Evolutionary conservation across 2,888 invertebrate genomes (phyloP), one percentile per base, ranked within the genome.

Genomic region (Chaetogeoica ovagalla): DNA sequence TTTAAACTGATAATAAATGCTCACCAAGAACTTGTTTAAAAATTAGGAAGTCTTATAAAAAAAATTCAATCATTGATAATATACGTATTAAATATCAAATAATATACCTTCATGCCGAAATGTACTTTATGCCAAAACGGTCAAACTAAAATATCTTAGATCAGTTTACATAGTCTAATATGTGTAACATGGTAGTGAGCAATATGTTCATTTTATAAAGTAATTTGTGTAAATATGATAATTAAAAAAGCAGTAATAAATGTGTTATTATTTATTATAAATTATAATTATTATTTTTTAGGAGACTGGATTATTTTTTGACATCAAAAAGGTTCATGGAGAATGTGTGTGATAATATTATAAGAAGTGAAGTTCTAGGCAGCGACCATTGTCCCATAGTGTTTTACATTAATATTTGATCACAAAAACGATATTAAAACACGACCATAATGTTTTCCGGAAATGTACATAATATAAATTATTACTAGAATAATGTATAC

Each of bases 321-420:
- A 88, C 96, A 13, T 97, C 98, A 0, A 89, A 96, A 84, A 89
- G 93, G 76, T 88, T 98, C 39, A 86, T 91, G 83, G 88, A 91
- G 1, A 90, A 92, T 57, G 87, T 98, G 62, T 95, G 95, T 85
- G 97, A 98, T 86, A 93, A 90, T 85, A 88, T 92, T 37, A 96
- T 98, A 83, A 90, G 95, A 70, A 90, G 89, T 79, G 88, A 92
- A 83, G 93, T 97, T 7, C 91, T 90, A 85, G 98, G 98, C 60
- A 97, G 97, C 85, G 98, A 99, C 87, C 98, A 99, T 87, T 98
- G 98, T 86, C 98, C 98, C 0, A 90, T 98, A 83, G 90, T 93
- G 60, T 88, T 96, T 68, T 93, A 92, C 85, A 85, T 94, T 73
- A 90, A 92, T 85, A 83, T 89, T 82, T 89, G 86, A 87, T 30